Percentiles rank a stretch among this genome's conserved stretches.
These are phyloP conservation scores for Heliconius hewitsoni DNA, from an alignment of 1,140 invertebrate genomes.

Conservation along the genomic window DNA sequence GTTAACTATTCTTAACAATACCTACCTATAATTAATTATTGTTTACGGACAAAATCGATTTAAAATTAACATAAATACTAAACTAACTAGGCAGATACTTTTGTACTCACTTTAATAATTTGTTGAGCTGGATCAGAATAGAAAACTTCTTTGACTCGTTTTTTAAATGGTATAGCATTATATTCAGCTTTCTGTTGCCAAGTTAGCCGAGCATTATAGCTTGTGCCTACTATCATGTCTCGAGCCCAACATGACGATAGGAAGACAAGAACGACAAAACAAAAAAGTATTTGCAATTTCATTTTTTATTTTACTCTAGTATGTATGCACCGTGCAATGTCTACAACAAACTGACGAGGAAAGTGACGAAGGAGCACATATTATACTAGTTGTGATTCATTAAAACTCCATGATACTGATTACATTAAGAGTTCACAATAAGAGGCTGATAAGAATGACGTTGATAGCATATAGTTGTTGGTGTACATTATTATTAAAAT, in stretches of 20 bases:
- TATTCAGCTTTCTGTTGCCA: slow-evolving; percentile 65
- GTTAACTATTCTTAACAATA: too few species aligned
- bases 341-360: slow-evolving; percentile 19
- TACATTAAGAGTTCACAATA: slow-evolving; percentile 28
- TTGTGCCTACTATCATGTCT: slow-evolving; percentile 60
- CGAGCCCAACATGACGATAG: slow-evolving; percentile 51
- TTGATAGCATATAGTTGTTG: slow-evolving; percentile 26
- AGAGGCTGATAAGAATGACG: slow-evolving; percentile 31
- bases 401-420: slow-evolving; percentile 22
- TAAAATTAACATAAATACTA: background rate
- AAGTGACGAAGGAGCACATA: slow-evolving; percentile 19
- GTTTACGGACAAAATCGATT: background rate
- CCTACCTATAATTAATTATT: too few species aligned
- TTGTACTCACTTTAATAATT: slow-evolving; percentile 57
- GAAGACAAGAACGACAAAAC: slow-evolving; percentile 46
- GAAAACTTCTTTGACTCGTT: slow-evolving; percentile 67
- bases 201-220: slow-evolving; percentile 51
- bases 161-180: slow-evolving; percentile 61
- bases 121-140: slow-evolving; percentile 58
- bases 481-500: slow-evolving; percentile 24
- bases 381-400: slow-evolving; percentile 14
- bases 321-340: background rate
- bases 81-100: background rate
- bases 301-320: slow-evolving; percentile 35
- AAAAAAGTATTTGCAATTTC: slow-evolving; percentile 49